Evolutionary conservation across 2,113 vertebrate species (phyloP), one percentile per base, ranked within the genome.

Genomic region (Epinephelus moara): DNA sequence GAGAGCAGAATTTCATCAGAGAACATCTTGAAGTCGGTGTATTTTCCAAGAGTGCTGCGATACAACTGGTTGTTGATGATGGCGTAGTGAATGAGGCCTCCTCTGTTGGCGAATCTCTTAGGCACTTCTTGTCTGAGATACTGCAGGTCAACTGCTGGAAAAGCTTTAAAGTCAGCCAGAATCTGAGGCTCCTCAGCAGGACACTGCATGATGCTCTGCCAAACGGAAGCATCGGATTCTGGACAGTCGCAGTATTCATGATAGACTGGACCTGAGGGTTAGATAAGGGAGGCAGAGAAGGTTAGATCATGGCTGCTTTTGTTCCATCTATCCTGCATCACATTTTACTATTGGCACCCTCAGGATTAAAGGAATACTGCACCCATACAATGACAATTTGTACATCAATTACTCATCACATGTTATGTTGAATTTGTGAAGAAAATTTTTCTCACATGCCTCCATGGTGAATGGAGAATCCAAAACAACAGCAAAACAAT

Each of bases 21-120:
- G 94, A 99, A 98, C 96, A 99, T 99, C 94, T 97, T 99, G 96
- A 99, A 99, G 95, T 98, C 97, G 0, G 97, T 99, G 85, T 99
- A 99, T 78, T 96, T 98, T n/a, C 97, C 97, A 62, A 98, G 88
- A 12, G 96, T 94, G 68, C 95, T 96, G 25, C 97, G 95, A 89
- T 98, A 96, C 87, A 99, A 53, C 27, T 33, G 93, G 88, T 99
- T 98, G 87, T 94, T 56, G 17, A 97, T 84, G 87, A 99, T 18
- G 3, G 96, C 92, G 83, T 99, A 99, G 88, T 99, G 98, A 71
- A 99, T 93, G 21, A 99, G 89, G 10, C 98, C 97, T 4, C 97
- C 96, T 72, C 96, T 93, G 53, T 95, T 95, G 55, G 95, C 89
- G 87, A 98, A 98, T 42, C 96, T 95, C 1, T n/a, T 52, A 8